phyloP scores from a whole-genome alignment of 2,113 vertebrate species.

The Spilogale gracilis region DNA sequence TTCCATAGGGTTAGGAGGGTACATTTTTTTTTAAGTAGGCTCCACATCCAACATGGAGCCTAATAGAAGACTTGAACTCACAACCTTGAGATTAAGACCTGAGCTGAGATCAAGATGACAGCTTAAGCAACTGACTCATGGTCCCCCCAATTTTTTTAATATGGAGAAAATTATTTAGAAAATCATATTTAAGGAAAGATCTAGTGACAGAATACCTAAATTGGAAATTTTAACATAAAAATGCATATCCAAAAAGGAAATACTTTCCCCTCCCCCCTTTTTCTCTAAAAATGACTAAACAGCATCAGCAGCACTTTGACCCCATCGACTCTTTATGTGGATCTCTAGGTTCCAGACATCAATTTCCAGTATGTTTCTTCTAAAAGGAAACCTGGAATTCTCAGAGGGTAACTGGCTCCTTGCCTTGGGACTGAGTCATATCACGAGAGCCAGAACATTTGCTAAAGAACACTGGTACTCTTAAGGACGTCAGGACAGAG shows the following conservation, averaged over 20 bases:
- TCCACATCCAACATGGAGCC: not conserved
- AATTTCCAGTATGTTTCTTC: not conserved
- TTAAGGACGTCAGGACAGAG: not conserved
- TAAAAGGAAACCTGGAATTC: not conserved
- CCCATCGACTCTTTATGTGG: not conserved
- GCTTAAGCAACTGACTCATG: not conserved
- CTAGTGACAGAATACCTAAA: not conserved
- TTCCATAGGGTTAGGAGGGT: not conserved
- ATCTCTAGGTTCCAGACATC: not conserved
- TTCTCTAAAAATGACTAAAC: not conserved
- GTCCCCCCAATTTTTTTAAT: not conserved
- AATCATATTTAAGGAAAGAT: slow-evolving; percentile 2
- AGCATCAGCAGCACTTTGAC: not conserved
- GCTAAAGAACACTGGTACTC: not conserved
- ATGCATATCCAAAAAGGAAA: not conserved
- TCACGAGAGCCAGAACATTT: not conserved
- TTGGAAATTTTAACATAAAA: not conserved
- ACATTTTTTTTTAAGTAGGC: not conserved
- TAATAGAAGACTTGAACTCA: not conserved
- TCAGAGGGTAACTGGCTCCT: not conserved
- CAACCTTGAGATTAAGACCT: not conserved
- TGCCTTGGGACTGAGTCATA: not conserved
- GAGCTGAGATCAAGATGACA: not conserved
- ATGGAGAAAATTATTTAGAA: slow-evolving; percentile 31
- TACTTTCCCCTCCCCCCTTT: not conserved